Evolutionary conservation across 2,888 invertebrate species (phyloP).

Genomic region (Drosophila stalkeri): DNA sequence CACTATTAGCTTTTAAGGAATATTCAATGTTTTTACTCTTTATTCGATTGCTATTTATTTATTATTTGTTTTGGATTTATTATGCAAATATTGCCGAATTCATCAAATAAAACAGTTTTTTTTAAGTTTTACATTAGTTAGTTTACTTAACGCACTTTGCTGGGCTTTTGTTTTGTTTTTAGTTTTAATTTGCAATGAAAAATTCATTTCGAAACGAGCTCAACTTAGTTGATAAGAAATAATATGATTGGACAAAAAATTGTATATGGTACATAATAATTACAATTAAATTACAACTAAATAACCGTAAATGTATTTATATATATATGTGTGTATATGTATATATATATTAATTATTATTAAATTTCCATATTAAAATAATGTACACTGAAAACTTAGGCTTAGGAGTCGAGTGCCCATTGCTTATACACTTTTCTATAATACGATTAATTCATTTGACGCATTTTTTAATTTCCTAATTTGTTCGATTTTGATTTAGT

Average conservation of each 20-base stretch:
- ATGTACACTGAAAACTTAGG: slow-evolving; percentile 64
- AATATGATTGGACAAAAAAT: slow-evolving; percentile 46
- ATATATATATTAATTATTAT: slow-evolving; percentile 29
- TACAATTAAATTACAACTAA: slow-evolving; percentile 72
- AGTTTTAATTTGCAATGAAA: slow-evolving; percentile 20
- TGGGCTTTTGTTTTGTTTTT: slow-evolving; percentile 31
- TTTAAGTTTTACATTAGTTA: slow-evolving; percentile 29
- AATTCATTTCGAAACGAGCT: slow-evolving; percentile 49
- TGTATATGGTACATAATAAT: slow-evolving; percentile 64
- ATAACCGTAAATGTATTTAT: slow-evolving; percentile 63
- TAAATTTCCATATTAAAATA: slow-evolving; percentile 40
- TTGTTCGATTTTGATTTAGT: slow-evolving; percentile 23
- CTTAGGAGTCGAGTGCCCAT: slow-evolving; percentile 61
- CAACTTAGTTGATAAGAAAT: slow-evolving; percentile 41
- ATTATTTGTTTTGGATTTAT: slow-evolving; percentile 47
- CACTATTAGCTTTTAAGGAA: slow-evolving; percentile 12
- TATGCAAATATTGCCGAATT: slow-evolving; percentile 76
- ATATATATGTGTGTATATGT: slow-evolving; percentile 24
- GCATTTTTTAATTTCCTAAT: slow-evolving; percentile 1
- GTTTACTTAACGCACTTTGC: slow-evolving; percentile 57
- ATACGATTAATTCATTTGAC: slow-evolving; percentile 30
- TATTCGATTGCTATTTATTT: slow-evolving; percentile 61
- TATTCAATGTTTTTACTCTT: slow-evolving; percentile 45
- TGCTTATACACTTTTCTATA: slow-evolving; percentile 47
- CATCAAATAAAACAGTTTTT: slow-evolving; percentile 45